Conservation (phyloP, 2,888 invertebrate species). For the Nebria salina region DNA sequence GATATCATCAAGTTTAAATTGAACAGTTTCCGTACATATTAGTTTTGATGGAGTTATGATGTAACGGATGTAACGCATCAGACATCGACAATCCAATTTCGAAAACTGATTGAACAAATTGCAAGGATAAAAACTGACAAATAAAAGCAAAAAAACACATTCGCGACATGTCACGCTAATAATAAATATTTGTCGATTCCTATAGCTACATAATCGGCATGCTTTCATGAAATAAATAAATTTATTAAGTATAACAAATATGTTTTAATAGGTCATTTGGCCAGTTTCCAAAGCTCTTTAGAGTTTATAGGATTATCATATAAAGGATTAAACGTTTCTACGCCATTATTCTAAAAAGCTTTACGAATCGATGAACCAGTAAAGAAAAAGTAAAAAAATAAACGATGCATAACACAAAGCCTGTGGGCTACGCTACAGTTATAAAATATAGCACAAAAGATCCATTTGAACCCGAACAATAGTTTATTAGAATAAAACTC, state of each 20-base stretch:
- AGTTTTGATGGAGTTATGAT: no score
- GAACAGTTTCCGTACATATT: no score
- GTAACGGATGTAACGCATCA: no score
- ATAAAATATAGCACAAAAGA: not conserved
- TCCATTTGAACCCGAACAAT: not conserved
- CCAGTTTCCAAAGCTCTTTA: not conserved
- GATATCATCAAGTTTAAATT: no score
- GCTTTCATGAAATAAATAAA: no score
- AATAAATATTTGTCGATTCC: no score
- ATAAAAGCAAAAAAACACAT: no score
- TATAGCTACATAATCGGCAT: no score
- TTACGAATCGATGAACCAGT: not conserved
- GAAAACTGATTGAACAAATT: no score
- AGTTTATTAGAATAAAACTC: not conserved
- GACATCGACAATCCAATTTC: no score
- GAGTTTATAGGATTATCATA: not conserved
- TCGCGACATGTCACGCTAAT: no score
- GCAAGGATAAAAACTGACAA: no score
- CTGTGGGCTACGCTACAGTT: not conserved
- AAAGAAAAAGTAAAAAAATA: not conserved
- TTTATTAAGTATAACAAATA: not conserved
- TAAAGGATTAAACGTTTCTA: not conserved
- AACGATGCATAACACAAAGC: not conserved
- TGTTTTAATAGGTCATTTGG: not conserved
- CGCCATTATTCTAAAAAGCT: not conserved